phyloP scores from a whole-genome alignment of 1,140 invertebrate genomes.

The Laupala kohalensis region DNA sequence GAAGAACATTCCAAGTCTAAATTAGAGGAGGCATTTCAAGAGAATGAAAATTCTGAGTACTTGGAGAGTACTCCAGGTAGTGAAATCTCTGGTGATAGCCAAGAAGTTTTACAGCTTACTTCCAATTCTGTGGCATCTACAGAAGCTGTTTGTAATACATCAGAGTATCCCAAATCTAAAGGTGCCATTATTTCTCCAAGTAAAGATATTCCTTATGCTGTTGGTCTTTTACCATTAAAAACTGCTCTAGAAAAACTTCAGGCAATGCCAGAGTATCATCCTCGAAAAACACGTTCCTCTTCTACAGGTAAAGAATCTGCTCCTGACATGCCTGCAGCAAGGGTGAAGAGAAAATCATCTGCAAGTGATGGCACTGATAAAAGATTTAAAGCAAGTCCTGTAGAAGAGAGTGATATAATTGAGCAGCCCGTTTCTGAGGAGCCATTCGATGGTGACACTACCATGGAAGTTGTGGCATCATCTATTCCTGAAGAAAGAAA shows the following conservation, averaged over 20 bases:
- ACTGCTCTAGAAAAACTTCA: conserved; percentile 34
- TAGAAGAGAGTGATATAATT: not conserved
- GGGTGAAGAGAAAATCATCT: conserved; percentile 10
- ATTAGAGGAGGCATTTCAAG: not conserved
- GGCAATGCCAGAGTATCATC: conserved; percentile 33
- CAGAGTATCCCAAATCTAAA: not conserved
- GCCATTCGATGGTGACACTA: not conserved
- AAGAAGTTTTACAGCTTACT: not conserved
- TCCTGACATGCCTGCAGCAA: not conserved
- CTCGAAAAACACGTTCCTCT: conserved; percentile 31
- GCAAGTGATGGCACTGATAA: conserved; percentile 1
- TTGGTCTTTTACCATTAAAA: conserved; percentile 31
- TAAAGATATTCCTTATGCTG: conserved; percentile 34
- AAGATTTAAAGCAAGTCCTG: not conserved
- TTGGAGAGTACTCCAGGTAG: not conserved
- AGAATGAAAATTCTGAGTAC: not conserved
- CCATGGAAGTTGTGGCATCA: not conserved
- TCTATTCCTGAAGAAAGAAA: not conserved
- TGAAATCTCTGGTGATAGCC: not conserved
- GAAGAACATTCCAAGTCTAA: not conserved
- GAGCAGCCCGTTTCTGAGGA: not conserved
- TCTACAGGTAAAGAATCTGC: conserved; percentile 4
- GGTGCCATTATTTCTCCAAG: conserved; percentile 19
- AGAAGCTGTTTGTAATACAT: not conserved
- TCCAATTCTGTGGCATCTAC: conserved; percentile 17